phyloP scores from a whole-genome alignment of 2,888 invertebrate genomes.

The Napeogenes sylphis region DNA sequence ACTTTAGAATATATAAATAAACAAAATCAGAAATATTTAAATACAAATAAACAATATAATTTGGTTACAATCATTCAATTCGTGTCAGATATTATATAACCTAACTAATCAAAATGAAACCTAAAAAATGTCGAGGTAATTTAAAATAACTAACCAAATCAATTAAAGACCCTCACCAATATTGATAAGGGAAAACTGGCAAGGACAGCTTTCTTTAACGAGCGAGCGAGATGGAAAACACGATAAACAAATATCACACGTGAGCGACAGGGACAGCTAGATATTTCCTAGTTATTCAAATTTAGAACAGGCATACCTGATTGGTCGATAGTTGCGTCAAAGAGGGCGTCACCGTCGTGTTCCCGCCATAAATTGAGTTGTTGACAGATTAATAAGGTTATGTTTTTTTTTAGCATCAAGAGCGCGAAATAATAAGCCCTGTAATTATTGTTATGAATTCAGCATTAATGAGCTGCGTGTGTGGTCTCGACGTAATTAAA shows the following conservation, averaged over 20 bases:
- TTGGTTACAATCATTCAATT: not conserved
- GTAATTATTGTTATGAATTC: conserved; percentile 69
- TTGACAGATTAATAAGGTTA: conserved; percentile 76
- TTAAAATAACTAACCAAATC: conserved; percentile 25
- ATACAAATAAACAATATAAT: conserved; percentile 1
- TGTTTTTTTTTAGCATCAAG: conserved; percentile 59
- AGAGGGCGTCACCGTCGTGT: conserved; percentile 66
- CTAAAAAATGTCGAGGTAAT: conserved; percentile 24
- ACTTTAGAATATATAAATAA: not conserved
- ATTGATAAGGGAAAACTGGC: conserved; percentile 22
- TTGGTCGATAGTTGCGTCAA: conserved; percentile 59
- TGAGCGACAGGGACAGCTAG: conserved; percentile 48
- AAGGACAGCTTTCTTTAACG: conserved; percentile 12
- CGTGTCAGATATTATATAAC: not conserved
- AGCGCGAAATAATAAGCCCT: conserved; percentile 73
- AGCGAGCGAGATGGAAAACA: conserved; percentile 7
- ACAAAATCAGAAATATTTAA: not conserved
- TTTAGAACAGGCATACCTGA: conserved; percentile 44
- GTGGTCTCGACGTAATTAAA: conserved; percentile 69
- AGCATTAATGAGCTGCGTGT: conserved; percentile 71
- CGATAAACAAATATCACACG: not conserved
- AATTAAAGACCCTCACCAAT: conserved; percentile 15
- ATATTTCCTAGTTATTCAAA: conserved; percentile 30
- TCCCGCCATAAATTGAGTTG: conserved; percentile 78
- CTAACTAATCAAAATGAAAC: conserved; percentile 1